Evolutionary conservation across 2,888 invertebrate species (phyloP).

Genomic region (Esperia sulphurella): DNA sequence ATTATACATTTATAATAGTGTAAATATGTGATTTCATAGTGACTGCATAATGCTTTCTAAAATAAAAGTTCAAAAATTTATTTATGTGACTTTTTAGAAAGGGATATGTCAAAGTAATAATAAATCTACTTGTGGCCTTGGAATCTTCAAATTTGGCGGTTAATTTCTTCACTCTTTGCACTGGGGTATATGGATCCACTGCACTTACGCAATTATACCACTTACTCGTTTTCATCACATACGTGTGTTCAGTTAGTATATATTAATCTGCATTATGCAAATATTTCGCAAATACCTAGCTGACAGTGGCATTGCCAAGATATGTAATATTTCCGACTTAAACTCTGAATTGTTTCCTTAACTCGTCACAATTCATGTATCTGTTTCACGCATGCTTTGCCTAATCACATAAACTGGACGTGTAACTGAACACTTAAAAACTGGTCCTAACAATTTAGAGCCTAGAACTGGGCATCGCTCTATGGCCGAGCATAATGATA

Average conservation of each 20-base stretch:
- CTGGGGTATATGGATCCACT: neutral
- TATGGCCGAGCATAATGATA: slow-evolving; percentile 44
- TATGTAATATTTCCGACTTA: slow-evolving; percentile 33
- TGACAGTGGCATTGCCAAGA: slow-evolving; percentile 43
- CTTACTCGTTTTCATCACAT: neutral
- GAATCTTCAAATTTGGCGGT: neutral
- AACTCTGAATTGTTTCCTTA: slow-evolving; percentile 28
- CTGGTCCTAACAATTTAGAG: slow-evolving; percentile 61
- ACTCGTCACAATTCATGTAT: slow-evolving; percentile 57
- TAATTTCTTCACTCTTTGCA: neutral
- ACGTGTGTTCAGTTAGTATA: slow-evolving; percentile 18
- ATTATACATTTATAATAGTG: slow-evolving; percentile 74
- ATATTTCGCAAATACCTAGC: slow-evolving; percentile 13
- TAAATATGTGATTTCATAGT: slow-evolving; percentile 72
- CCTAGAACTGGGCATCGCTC: slow-evolving; percentile 40
- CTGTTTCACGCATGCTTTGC: slow-evolving; percentile 71
- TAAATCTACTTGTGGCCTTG: slow-evolving; percentile 11
- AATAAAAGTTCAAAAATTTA: slow-evolving; percentile 43
- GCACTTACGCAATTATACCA: neutral
- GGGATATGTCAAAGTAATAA: slow-evolving; percentile 44
- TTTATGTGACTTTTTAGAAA: slow-evolving; percentile 36
- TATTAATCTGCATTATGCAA: neutral
- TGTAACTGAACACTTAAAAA: slow-evolving; percentile 69
- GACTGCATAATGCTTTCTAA: slow-evolving; percentile 56
- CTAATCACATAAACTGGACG: slow-evolving; percentile 73